phyloP scores from a whole-genome alignment of 2,888 invertebrate genomes.

The Lepidochrysops patricia region DNA sequence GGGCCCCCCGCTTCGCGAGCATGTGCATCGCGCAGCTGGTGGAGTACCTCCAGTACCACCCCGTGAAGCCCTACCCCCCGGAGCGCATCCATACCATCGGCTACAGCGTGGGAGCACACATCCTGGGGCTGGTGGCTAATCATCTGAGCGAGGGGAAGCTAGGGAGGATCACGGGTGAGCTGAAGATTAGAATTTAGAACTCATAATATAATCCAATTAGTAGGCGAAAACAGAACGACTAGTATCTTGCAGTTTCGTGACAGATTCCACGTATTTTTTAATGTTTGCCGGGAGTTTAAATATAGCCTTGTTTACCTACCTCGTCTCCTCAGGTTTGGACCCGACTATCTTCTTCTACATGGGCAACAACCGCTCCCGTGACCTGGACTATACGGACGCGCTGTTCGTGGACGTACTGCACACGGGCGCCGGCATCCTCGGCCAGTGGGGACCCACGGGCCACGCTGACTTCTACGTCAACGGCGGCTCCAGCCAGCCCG shows the following conservation, averaged over 20 bases:
- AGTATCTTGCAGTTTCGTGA: no score
- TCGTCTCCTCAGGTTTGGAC: conserved; percentile 85
- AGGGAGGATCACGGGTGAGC: conserved; percentile 78
- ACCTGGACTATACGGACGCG: conserved; percentile 86
- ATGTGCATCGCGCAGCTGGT: conserved; percentile 88
- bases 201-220: no score
- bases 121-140: conserved; percentile 88
- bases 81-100: conserved; percentile 87
- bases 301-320: no score
- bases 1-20: conserved; percentile 77
- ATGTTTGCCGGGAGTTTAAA: no score
- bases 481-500: conserved; percentile 91
- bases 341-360: conserved; percentile 91
- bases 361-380: conserved; percentile 85
- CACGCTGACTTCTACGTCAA: conserved; percentile 93
- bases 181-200: no score
- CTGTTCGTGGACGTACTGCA: conserved; percentile 88
- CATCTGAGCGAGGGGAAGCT: conserved; percentile 83
- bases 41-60: conserved; percentile 84
- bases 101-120: conserved; percentile 91
- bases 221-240: no score
- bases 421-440: conserved; percentile 90
- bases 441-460: conserved; percentile 92
- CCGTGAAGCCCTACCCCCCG: conserved; percentile 80
- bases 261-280: no score